Percentiles rank a stretch among this genome's conserved stretches.
Evolutionary conservation across 2,888 invertebrate species (phyloP).

Genomic region (Nysson spinosus): DNA sequence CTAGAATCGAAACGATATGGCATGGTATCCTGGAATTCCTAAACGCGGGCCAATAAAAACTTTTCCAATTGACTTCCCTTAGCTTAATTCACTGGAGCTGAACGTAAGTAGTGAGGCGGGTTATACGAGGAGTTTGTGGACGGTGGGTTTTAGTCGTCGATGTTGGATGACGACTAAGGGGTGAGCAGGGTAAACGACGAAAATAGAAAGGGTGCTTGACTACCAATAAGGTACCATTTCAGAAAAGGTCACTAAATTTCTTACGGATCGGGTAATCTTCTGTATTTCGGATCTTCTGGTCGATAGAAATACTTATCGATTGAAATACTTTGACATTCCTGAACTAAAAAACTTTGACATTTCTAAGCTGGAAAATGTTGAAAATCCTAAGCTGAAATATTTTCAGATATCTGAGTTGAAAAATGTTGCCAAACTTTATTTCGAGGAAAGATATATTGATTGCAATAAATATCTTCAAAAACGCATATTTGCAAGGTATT

Average conservation of each 20-base stretch:
- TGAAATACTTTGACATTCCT: too few relatives aligned
- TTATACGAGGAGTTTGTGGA: slow-evolving; percentile 42
- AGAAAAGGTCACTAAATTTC: background rate
- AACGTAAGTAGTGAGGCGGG: slow-evolving; percentile 59
- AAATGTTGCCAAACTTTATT: too few relatives aligned
- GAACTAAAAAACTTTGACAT: too few relatives aligned
- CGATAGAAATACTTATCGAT: too few relatives aligned
- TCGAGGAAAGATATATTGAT: too few relatives aligned
- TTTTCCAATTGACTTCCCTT: slow-evolving; percentile 71
- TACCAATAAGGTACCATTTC: background rate
- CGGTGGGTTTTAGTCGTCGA: slow-evolving; percentile 39
- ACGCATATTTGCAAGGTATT: too few relatives aligned
- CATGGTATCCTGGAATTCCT: slow-evolving; percentile 63
- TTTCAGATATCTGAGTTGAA: too few relatives aligned
- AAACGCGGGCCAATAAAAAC: slow-evolving; percentile 70
- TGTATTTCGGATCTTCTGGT: slow-evolving; percentile 56
- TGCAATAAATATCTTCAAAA: too few relatives aligned
- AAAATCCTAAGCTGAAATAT: too few relatives aligned
- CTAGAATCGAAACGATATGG: slow-evolving; percentile 57
- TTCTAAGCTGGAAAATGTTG: too few relatives aligned
- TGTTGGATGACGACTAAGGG: slow-evolving; percentile 7
- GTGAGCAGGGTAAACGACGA: background rate
- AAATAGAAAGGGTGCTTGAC: slow-evolving; percentile 9
- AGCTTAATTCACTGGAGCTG: slow-evolving; percentile 66
- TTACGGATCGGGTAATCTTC: slow-evolving; percentile 10